Evolutionary conservation across 2,888 invertebrate species (phyloP), one percentile per base, ranked within the genome.

Genomic region (Noctua fimbriata): DNA sequence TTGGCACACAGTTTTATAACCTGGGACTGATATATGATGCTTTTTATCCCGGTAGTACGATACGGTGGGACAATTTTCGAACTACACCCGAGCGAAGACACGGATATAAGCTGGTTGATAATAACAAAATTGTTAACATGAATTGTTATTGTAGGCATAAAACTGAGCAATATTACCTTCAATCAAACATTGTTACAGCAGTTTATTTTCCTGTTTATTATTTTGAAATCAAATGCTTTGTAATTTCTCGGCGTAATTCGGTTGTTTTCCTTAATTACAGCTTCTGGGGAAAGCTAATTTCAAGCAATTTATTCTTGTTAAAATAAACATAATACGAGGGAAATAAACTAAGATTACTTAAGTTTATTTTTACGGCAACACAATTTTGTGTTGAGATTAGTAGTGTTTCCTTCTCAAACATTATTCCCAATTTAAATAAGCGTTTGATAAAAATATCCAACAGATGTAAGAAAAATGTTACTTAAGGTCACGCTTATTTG

Each of bases 161-260:
- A 47, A 49, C 41, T 58, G 9, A 41, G 28, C 18, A 72, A 28
- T 18, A 41, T 72, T 66, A 49, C 16, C 1, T 55, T 55, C 3
- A 58, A 66, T 60, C 41, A 72, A 67, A 41, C 41, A 10, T 58
- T 47, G 18, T 36, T 49, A 2, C 5, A 36, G 4, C 18, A 36
- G 52, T 70, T 70, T 28, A 58, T 71, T 79, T 71, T 78, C 47
- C 78, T 71, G 69, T 76, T 76, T 76, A 69, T 12, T 10, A 4
- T 21, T 47, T 69, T 44, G 1, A 63, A 41, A 32, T 32, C 10
- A n/a, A 63, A 18, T 63, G 28, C 28, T 47, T 49, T 44, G 63
- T 18, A 16, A 4, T 47, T 41, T 32, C 16, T n/a, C 2, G 1
- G 3, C 1, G 0, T 7, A 18, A 32, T 18, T 14, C 14, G 3